These are phyloP conservation scores for Dolomedes plantarius DNA, from an alignment of 2,888 invertebrate species.

Conservation along the genomic window DNA sequence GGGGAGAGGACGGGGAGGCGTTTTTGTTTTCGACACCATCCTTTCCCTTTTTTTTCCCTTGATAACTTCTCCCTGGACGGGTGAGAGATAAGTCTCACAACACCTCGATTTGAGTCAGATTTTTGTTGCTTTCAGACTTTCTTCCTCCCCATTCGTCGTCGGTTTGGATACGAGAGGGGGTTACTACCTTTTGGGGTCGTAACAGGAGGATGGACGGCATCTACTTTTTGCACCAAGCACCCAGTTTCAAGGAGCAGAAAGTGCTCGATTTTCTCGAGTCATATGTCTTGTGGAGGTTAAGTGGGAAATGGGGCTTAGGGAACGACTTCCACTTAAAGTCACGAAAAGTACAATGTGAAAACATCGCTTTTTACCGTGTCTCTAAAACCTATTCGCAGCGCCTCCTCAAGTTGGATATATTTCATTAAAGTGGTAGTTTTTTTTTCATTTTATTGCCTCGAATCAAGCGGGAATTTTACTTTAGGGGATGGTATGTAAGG, in stretches of 20 bases:
- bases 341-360: not conserved
- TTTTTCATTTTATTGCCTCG: no score
- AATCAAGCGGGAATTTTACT: no score
- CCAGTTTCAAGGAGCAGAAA: not conserved
- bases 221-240: not conserved
- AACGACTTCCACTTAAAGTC: not conserved
- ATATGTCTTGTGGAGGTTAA: not conserved
- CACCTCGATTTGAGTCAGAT: slow-evolving; percentile 48
- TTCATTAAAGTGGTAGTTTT: no score
- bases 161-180: not conserved
- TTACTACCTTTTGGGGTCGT: not conserved
- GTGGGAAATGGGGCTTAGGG: not conserved
- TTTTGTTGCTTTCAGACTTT: slow-evolving; percentile 11
- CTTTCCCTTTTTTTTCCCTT: not conserved
- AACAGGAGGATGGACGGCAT: not conserved
- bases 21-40: slow-evolving; percentile 38
- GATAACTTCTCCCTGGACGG: slow-evolving; percentile 24
- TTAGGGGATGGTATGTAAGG: no score
- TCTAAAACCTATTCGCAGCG: no score
- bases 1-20: not conserved
- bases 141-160: not conserved
- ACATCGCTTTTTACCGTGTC: not conserved
- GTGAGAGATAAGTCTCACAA: slow-evolving; percentile 55
- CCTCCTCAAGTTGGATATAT: no score
- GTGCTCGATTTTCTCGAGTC: not conserved